Conservation (phyloP, 2,797 vertebrate genomes). For the Scarus forsteni region DNA sequence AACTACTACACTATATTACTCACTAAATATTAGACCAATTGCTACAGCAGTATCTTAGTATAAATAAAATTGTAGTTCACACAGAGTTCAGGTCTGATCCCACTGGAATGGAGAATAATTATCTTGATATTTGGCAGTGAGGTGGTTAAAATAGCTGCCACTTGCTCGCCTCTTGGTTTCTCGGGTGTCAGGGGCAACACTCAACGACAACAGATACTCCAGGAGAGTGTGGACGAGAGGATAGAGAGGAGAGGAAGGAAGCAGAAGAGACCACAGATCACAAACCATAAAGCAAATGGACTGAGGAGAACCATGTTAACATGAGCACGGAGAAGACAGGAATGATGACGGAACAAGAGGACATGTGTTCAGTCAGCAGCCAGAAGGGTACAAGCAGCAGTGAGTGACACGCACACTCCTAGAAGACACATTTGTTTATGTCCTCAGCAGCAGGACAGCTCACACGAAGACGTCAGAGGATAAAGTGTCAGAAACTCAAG, state of each 20-base stretch:
- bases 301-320: constrained; percentile 9
- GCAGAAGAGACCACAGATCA: constrained; percentile 18
- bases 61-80: not conserved
- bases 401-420: constrained; percentile 43
- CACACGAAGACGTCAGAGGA: constrained; percentile 32
- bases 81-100: not conserved
- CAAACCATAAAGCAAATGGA: constrained; percentile 20
- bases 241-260: constrained; percentile 21
- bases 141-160: constrained; percentile 67
- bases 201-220: constrained; percentile 75
- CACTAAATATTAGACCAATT: not conserved
- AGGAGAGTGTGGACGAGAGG: constrained; percentile 35
- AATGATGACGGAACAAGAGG: not conserved
- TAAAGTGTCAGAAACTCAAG: constrained; percentile 39
- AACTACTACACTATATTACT: too few relatives aligned
- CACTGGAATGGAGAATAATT: constrained; percentile 9
- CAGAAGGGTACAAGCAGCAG: constrained; percentile 30
- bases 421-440: constrained; percentile 35
- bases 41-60: not conserved
- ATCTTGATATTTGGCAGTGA: constrained; percentile 53
- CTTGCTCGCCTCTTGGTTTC: constrained; percentile 50
- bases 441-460: constrained; percentile 10
- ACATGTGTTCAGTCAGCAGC: not conserved
- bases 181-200: constrained; percentile 72
- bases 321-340: constrained; percentile 33